Conservation (phyloP, 1,140 invertebrate genomes). For the Aphis gossypii region DNA sequence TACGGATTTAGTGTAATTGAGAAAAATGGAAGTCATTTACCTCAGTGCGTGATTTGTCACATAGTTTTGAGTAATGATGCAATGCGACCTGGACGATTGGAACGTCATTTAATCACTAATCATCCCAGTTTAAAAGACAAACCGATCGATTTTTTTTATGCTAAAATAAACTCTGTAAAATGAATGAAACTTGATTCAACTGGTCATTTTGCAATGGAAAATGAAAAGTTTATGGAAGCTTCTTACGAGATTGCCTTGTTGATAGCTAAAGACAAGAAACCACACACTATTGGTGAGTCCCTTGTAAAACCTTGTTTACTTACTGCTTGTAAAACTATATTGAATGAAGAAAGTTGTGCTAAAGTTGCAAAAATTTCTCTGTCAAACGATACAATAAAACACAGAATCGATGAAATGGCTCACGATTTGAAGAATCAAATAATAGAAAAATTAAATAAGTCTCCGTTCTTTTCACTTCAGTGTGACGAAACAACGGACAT, state of each 20-base stretch:
- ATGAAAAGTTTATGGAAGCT: slow-evolving; percentile 53
- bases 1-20: slow-evolving; percentile 58
- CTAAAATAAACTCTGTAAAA: slow-evolving; percentile 57
- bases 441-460: slow-evolving; percentile 54
- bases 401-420: slow-evolving; percentile 58
- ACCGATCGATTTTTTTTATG: slow-evolving; percentile 46
- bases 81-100: slow-evolving; percentile 52
- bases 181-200: slow-evolving; percentile 32
- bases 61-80: slow-evolving; percentile 59
- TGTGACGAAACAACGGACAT: slow-evolving; percentile 56
- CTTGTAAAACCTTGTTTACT: slow-evolving; percentile 57
- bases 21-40: slow-evolving; percentile 54
- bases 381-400: slow-evolving; percentile 54
- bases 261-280: slow-evolving; percentile 59
- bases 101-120: slow-evolving; percentile 59
- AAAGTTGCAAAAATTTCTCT: not conserved
- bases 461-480: slow-evolving; percentile 59
- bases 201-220: slow-evolving; percentile 28
- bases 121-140: slow-evolving; percentile 55
- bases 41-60: slow-evolving; percentile 58
- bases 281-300: slow-evolving; percentile 58
- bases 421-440: slow-evolving; percentile 56
- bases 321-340: slow-evolving; percentile 52
- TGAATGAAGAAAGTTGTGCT: slow-evolving; percentile 34
- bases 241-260: slow-evolving; percentile 57